phyloP scores from a whole-genome alignment of 2,888 invertebrate species.

The Andricus curvator region DNA sequence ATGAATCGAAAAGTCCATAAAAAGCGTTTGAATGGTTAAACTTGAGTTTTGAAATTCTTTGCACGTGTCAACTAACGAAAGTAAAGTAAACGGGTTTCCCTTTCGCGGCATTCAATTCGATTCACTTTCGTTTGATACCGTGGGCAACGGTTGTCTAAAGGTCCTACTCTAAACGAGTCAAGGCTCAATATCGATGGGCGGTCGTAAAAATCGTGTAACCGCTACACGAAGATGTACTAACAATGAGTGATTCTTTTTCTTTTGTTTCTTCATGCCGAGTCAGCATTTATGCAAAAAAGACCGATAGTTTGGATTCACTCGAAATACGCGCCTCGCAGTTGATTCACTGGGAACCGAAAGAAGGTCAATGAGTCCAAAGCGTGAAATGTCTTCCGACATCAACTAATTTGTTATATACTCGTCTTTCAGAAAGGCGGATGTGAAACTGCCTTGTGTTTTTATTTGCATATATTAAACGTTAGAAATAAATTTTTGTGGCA shows the following conservation, averaged over 20 bases:
- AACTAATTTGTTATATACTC: background rate
- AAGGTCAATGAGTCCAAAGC: constrained; percentile 13
- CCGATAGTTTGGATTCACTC: background rate
- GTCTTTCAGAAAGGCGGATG: background rate
- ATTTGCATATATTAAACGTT: background rate
- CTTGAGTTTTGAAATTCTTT: no score
- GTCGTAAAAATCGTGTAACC: constrained; percentile 16
- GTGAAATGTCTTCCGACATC: background rate
- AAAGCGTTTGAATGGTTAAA: no score
- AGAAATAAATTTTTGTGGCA: no score
- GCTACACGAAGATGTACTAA: background rate
- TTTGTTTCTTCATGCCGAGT: constrained; percentile 4
- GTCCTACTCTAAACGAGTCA: constrained; percentile 13
- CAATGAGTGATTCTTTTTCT: constrained; percentile 3
- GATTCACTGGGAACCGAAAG: background rate
- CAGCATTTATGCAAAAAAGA: constrained; percentile 22
- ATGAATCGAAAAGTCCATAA: no score
- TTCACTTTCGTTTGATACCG: constrained; percentile 32
- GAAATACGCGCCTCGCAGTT: background rate
- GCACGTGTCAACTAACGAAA: background rate
- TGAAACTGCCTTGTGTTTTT: background rate
- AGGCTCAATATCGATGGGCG: constrained; percentile 12
- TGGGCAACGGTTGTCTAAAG: background rate
- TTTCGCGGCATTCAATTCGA: constrained; percentile 17
- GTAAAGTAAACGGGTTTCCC: constrained; percentile 20